phyloP scores from a whole-genome alignment of 2,113 vertebrate genomes.

The Nicator chloris region DNA sequence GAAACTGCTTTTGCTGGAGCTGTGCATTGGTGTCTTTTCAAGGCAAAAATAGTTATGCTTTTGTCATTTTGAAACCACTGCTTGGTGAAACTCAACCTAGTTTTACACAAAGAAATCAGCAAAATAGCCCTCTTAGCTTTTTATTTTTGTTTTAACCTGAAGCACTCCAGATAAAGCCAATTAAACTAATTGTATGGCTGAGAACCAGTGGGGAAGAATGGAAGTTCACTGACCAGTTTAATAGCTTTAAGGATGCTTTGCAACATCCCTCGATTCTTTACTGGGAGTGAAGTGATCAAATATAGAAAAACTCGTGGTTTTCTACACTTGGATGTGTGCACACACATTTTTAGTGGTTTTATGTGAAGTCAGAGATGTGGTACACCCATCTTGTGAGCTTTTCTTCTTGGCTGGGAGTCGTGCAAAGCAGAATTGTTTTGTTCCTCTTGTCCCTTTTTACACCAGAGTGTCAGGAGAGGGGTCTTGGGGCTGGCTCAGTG shows the following conservation, averaged over 20 bases:
- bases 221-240: background rate
- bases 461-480: background rate
- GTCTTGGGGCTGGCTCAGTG: fast-evolving
- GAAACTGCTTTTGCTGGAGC: background rate
- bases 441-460: background rate
- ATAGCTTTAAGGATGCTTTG: background rate
- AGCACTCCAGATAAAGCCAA: background rate
- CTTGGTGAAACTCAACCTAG: background rate
- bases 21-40: background rate
- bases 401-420: fast-evolving
- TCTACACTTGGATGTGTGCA: background rate
- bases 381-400: background rate
- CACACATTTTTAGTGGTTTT: background rate
- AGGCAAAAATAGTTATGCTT: background rate
- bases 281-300: background rate
- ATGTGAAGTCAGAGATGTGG: background rate
- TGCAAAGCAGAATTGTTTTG: background rate
- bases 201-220: background rate
- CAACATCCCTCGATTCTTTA: background rate
- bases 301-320: background rate
- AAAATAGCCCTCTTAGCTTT: background rate
- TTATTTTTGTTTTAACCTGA: background rate
- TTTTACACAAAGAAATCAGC: background rate
- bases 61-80: background rate
- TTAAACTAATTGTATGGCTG: background rate